Percentiles rank a stretch among this genome's conserved stretches.
phyloP scores from a whole-genome alignment of 2,888 invertebrate species.

The Stenolophus ochropezus region DNA sequence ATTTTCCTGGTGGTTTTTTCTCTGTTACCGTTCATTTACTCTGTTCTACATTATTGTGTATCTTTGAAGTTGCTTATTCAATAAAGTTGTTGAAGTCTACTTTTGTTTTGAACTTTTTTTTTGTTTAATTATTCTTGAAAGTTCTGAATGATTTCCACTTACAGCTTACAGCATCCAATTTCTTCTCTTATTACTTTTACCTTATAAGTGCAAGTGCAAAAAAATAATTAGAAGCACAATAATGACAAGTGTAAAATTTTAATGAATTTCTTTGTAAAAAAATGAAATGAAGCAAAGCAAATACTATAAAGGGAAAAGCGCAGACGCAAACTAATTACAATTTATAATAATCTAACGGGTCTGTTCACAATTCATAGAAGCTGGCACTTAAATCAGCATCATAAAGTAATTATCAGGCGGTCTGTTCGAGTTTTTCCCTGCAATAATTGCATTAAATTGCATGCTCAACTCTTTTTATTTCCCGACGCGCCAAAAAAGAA shows the following conservation, averaged over 20 bases:
- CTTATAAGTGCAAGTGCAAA: background rate
- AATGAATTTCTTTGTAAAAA: background rate
- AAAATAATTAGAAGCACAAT: background rate
- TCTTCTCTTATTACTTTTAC: background rate
- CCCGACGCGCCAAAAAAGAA: conserved; percentile 19
- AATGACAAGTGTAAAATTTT: conserved; percentile 14
- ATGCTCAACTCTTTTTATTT: conserved; percentile 50
- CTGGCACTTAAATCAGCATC: conserved; percentile 53
- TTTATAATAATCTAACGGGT: conserved; percentile 39
- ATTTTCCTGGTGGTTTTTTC: no score
- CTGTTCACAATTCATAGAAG: conserved; percentile 40
- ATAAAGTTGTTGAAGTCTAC: no score
- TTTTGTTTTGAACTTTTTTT: no score
- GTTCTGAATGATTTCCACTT: no score
- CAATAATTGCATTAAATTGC: conserved; percentile 58
- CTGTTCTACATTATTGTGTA: no score
- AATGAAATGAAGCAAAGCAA: background rate
- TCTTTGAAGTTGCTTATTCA: no score
- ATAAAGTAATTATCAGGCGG: conserved; percentile 55
- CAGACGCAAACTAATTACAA: conserved; percentile 29
- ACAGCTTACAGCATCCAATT: no score
- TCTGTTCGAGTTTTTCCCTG: conserved; percentile 43
- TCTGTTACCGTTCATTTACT: no score
- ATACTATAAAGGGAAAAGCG: conserved; percentile 7
- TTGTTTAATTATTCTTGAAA: no score